These are phyloP conservation scores for Hesperophylax magnus DNA, from an alignment of 1,140 invertebrate genomes.

Conservation along the genomic window DNA sequence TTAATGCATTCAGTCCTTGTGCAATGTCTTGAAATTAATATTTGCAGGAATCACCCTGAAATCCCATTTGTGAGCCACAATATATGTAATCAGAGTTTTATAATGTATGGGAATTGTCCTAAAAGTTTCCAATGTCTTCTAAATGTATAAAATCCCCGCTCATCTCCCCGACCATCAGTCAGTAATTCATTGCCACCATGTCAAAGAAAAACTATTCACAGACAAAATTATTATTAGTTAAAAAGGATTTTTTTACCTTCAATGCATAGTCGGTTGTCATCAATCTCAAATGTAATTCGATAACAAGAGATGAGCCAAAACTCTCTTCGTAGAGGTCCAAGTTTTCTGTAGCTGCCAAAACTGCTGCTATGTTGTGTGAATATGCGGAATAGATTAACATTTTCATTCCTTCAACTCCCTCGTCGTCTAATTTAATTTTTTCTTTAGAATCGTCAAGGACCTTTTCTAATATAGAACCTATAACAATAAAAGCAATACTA, in stretches of 20 bases:
- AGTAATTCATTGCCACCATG: no score
- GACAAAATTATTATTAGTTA: neutral
- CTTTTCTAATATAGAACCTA: conserved; percentile 67
- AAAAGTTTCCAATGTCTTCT: no score
- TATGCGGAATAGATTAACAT: conserved; percentile 66
- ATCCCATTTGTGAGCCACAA: no score
- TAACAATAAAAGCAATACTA: neutral
- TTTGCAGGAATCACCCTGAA: no score
- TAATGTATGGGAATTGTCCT: no score
- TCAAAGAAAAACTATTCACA: no score
- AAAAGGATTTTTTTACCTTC: conserved; percentile 35
- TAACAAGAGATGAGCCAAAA: conserved; percentile 64
- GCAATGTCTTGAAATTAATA: no score
- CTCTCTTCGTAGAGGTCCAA: conserved; percentile 64
- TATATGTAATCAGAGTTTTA: no score
- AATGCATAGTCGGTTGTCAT: conserved; percentile 41
- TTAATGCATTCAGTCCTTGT: no score
- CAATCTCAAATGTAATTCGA: conserved; percentile 64
- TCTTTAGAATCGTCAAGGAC: conserved; percentile 63
- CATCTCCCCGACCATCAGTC: no score
- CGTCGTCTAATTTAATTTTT: conserved; percentile 57
- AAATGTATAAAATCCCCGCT: no score
- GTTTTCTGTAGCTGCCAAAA: conserved; percentile 65
- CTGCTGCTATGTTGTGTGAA: conserved; percentile 64
- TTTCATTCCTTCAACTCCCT: conserved; percentile 42